These are phyloP conservation scores for Trichogramma evanescens DNA, from an alignment of 2,888 invertebrate genomes.

Conservation along the genomic window DNA sequence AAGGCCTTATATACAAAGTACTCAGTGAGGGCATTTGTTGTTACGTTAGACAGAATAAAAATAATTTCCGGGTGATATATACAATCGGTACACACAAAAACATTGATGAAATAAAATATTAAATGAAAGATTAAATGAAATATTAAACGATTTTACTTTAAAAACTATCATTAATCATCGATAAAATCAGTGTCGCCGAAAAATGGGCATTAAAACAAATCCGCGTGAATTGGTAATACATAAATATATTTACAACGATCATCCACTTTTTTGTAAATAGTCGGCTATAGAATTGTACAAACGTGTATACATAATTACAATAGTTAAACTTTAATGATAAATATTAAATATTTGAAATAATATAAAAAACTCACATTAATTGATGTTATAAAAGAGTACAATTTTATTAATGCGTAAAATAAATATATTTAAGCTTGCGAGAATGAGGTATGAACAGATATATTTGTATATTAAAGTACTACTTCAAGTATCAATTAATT, in stretches of 20 bases:
- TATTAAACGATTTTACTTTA: too few species aligned
- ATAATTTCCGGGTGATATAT: slow-evolving; percentile 23
- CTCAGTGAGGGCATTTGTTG: slow-evolving; percentile 46
- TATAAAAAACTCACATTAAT: too few species aligned
- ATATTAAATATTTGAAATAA: slow-evolving; percentile 8
- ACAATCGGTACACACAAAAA: slow-evolving; percentile 18
- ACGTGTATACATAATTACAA: slow-evolving; percentile 22
- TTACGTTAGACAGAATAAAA: slow-evolving; percentile 31
- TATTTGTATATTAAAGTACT: too few species aligned
- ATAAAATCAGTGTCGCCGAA: slow-evolving; percentile 46
- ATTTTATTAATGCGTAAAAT: too few species aligned
- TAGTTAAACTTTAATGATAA: slow-evolving; percentile 22
- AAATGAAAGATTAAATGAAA: too few species aligned
- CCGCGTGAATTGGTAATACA: slow-evolving; percentile 40
- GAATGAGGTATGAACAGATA: too few species aligned
- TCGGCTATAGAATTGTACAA: slow-evolving; percentile 23
- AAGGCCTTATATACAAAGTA: slow-evolving; percentile 43
- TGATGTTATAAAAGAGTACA: too few species aligned
- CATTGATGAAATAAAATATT: too few species aligned
- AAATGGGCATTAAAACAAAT: slow-evolving; percentile 44
- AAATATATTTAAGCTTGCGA: too few species aligned
- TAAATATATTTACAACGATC: slow-evolving; percentile 37
- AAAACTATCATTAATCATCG: slow-evolving; percentile 37
- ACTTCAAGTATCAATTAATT: too few species aligned
- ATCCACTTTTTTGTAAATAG: slow-evolving; percentile 31